Percentiles rank a stretch among this genome's conserved stretches.
phyloP scores from a whole-genome alignment of 2,888 invertebrate species.

The Hybos culiciformis region DNA sequence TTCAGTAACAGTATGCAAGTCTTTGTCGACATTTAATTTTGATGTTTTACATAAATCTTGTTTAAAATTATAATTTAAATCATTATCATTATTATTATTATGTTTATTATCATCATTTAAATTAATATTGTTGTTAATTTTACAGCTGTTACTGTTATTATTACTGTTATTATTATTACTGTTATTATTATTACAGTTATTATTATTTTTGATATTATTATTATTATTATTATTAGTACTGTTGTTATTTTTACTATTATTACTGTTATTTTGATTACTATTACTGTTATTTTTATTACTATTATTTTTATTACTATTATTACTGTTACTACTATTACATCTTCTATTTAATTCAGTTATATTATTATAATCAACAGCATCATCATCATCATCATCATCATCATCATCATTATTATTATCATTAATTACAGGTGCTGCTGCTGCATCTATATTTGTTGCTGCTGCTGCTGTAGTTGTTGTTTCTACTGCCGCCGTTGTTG shows the following conservation, averaged over 20 bases:
- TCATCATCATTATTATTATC: not conserved
- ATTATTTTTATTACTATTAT: not conserved
- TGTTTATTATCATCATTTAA: too few species aligned
- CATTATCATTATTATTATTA: too few species aligned
- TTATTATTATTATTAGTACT: not conserved
- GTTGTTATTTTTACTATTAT: not conserved
- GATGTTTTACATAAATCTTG: too few species aligned
- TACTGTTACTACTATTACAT: not conserved
- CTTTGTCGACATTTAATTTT: too few species aligned
- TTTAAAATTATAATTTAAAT: too few species aligned
- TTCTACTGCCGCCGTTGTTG: not conserved
- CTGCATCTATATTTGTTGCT: too few species aligned
- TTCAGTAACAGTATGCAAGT: too few species aligned
- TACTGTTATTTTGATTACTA: not conserved
- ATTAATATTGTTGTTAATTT: too few species aligned
- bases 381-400: not conserved
- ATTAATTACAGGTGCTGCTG: not conserved
- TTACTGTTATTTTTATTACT: not conserved
- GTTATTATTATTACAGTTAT: not conserved
- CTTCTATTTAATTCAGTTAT: not conserved
- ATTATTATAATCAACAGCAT: not conserved
- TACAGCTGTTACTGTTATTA: not conserved
- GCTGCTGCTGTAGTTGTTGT: not conserved
- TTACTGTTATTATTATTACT: not conserved
- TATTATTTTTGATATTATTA: not conserved